Base-by-base conservation (phyloP, 2,797 vertebrate genomes). In the Falco rusticolus region DNA sequence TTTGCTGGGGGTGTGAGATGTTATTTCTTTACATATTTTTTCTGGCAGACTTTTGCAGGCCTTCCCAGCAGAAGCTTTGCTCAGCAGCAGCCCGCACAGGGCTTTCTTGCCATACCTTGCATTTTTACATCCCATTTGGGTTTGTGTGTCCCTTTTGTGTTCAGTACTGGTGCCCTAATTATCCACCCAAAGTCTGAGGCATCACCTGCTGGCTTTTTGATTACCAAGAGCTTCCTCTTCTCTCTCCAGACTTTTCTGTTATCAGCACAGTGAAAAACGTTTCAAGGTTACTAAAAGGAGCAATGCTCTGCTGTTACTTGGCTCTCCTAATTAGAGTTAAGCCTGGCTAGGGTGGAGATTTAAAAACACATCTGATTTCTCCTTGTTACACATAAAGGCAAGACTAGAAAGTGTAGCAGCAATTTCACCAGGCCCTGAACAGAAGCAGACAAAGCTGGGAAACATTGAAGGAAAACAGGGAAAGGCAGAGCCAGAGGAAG, bases 121-220 rank as follows among this genome's bases (percentile, higher is more conserved):
- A 15, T 21, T 91, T 87, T 54, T 13, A 43, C 45, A 20, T 50
- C 89, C 50, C 92, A 64, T 15, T 31, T n/a, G 77, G 76, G 33
- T 60, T 88, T 90, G 45, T 24, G 33, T 24, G 47, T 24, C 74
- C 74, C 61, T 92, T 94, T 77, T 84, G n/a, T 90, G 57, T 54
- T 87, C 77, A 79, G 53, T 43, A 57, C 56, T 33, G 39, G 56
- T 56, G 74, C 83, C 74, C 65, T 88, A 79, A 84, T 90, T 90
- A 94, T 70, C 53, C 28, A 74, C 61, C 61, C 70, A 59, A 90
- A 72, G 89, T 53, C 91, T 77, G 33, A 92, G 80, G 64, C 57
- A 64, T 78, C 79, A 93, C 94, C 90, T 92, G 90, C 92, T 75
- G 94, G 53, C 56, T 95, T 85, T n/a, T 83, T 61, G 90, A 90